Percentiles rank a stretch among this genome's conserved stretches.
phyloP scores from a whole-genome alignment of 37 sponge, comb jelly and placozoan species.

The Cladorhizidae sp. region DNA sequence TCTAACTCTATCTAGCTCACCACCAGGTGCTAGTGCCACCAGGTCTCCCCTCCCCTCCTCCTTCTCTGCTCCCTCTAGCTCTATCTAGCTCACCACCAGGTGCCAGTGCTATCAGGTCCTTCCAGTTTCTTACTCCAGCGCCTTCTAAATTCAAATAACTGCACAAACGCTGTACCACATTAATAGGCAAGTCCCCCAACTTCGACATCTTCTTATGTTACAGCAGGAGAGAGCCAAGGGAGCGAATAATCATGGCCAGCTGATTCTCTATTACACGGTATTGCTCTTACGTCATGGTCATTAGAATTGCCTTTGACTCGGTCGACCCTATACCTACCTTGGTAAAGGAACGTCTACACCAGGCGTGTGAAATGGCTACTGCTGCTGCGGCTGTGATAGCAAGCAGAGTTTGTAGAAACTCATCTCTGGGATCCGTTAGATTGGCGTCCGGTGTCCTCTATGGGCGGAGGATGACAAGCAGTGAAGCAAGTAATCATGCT shows the following conservation, averaged over 20 bases:
- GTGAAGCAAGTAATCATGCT: not conserved
- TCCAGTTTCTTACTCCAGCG: slow-evolving; percentile 12
- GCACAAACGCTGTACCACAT: not conserved
- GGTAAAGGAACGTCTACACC: too few relatives aligned
- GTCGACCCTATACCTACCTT: not conserved
- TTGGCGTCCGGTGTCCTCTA: too few relatives aligned
- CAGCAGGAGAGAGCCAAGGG: not conserved
- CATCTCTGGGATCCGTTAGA: too few relatives aligned
- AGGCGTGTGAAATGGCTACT: too few relatives aligned
- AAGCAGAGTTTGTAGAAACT: too few relatives aligned
- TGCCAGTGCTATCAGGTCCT: too few relatives aligned
- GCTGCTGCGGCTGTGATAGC: too few relatives aligned
- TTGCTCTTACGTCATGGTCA: not conserved
- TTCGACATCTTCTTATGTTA: not conserved
- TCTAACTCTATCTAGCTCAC: too few relatives aligned
- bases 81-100: too few relatives aligned
- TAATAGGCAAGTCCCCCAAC: not conserved
- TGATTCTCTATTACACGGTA: not conserved
- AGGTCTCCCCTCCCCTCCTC: too few relatives aligned
- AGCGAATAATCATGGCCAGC: not conserved
- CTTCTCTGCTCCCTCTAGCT: too few relatives aligned
- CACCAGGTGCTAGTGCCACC: too few relatives aligned
- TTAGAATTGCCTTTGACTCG: not conserved
- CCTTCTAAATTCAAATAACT: slow-evolving; percentile 6
- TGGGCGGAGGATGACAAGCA: not conserved